Evolutionary conservation across 2,888 invertebrate genomes (phyloP).

Genomic region (Hirtodrosophila alboralis): DNA sequence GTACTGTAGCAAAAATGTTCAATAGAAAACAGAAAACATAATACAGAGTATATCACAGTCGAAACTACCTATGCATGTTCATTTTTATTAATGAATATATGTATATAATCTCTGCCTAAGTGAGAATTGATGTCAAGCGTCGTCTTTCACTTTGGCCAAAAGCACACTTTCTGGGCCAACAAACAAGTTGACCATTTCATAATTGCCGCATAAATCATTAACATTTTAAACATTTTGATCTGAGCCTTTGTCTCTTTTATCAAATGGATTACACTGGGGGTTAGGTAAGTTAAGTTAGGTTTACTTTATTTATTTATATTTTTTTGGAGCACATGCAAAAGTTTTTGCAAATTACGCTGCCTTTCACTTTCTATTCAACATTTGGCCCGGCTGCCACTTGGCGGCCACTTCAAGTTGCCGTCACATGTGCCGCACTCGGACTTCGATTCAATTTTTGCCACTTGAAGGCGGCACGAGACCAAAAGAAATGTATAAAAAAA

Average conservation of each 20-base stretch:
- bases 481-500: slow-evolving; percentile 6
- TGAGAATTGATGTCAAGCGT: slow-evolving; percentile 55
- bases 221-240: slow-evolving; percentile 33
- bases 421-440: slow-evolving; percentile 40
- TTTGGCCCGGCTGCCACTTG: slow-evolving; percentile 22
- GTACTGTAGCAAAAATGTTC: too few species aligned
- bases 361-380: slow-evolving; percentile 56
- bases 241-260: slow-evolving; percentile 12
- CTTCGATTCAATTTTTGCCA: slow-evolving; percentile 53
- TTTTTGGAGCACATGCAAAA: slow-evolving; percentile 39
- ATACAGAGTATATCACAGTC: too few species aligned
- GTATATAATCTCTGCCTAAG: slow-evolving; percentile 17
- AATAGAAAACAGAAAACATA: too few species aligned
- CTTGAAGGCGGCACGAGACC: slow-evolving; percentile 50
- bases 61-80: too few species aligned
- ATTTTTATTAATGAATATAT: slow-evolving; percentile 35
- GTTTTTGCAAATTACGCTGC: slow-evolving; percentile 35
- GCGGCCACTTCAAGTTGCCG: slow-evolving; percentile 13
- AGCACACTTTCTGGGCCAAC: slow-evolving; percentile 43
- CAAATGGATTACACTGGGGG: slow-evolving; percentile 18
- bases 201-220: slow-evolving; percentile 47
- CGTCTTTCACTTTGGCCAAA: slow-evolving; percentile 43
- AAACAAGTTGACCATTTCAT: slow-evolving; percentile 42
- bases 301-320: slow-evolving; percentile 12
- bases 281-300: slow-evolving; percentile 18